A percentile compares a stretch with the other conserved stretches of the same genome.
Evolutionary conservation across 92 coral and sea anemone genomes (phyloP).

Genomic region (Palythoa grandiflora): DNA sequence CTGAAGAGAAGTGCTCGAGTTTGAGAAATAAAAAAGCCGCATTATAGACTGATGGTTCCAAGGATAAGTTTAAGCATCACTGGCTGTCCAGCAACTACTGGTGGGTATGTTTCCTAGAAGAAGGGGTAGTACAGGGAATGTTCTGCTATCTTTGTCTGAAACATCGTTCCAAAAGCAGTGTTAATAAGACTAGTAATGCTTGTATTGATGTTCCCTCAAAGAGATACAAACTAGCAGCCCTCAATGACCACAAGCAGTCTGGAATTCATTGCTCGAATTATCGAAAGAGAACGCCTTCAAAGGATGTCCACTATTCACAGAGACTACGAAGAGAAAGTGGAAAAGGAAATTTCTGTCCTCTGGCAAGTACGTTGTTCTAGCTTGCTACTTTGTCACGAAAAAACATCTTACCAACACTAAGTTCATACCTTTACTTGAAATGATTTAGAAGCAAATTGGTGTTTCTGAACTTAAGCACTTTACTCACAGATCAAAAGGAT

Average conservation of each 20-base stretch:
- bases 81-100: constrained; percentile 38
- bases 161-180: too few relatives aligned
- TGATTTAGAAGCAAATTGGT: too few relatives aligned
- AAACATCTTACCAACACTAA: too few relatives aligned
- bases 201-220: constrained; percentile 15
- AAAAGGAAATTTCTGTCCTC: too few relatives aligned
- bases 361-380: too few relatives aligned
- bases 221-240: constrained; percentile 44
- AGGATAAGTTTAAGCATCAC: constrained; percentile 14
- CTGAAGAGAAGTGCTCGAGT: constrained; percentile 11
- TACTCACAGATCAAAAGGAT: too few relatives aligned
- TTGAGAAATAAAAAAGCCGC: constrained; percentile 8
- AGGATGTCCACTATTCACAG: constrained; percentile 40
- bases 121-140: constrained; percentile 36
- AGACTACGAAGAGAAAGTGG: not conserved
- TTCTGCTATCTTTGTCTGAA: not conserved
- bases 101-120: constrained; percentile 27
- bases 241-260: constrained; percentile 37
- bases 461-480: too few relatives aligned
- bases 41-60: constrained; percentile 4
- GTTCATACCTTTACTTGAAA: too few relatives aligned
- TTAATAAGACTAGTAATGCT: constrained; percentile 24
- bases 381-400: too few relatives aligned
- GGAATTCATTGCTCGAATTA: constrained; percentile 31
- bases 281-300: constrained; percentile 20